A percentile compares a stretch with the other conserved stretches of the same genome.
phyloP scores from a whole-genome alignment of 2,888 invertebrate species.

The Melipona beecheii region DNA sequence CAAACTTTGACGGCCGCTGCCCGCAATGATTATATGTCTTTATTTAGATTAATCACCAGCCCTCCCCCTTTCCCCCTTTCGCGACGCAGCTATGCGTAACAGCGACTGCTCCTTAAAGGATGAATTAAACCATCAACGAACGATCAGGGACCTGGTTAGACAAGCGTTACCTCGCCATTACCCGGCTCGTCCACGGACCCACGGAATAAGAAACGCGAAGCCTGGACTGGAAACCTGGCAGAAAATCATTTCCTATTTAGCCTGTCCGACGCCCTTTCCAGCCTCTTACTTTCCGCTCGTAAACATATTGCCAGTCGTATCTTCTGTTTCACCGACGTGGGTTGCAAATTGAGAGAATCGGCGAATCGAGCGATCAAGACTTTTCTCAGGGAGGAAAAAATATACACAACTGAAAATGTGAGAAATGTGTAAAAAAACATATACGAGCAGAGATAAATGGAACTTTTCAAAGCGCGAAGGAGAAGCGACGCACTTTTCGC shows the following conservation, averaged over 20 bases:
- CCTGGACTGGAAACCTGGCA: constrained; percentile 47
- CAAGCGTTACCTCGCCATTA: constrained; percentile 35
- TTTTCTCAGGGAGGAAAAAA: too few species aligned
- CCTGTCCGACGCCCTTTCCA: neutral
- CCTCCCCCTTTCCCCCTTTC: neutral
- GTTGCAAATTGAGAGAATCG: too few species aligned
- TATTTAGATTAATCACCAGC: constrained; percentile 42
- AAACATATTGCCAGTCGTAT: constrained; percentile 35
- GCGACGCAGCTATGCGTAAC: constrained; percentile 44
- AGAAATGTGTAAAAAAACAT: too few species aligned
- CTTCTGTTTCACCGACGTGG: constrained; percentile 24
- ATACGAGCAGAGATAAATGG: too few species aligned
- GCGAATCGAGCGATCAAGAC: too few species aligned
- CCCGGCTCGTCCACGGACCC: constrained; percentile 6
- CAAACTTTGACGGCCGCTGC: constrained; percentile 28
- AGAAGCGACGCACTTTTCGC: too few species aligned
- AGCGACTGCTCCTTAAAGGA: constrained; percentile 20
- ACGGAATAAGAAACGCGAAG: constrained; percentile 37
- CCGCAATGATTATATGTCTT: constrained; percentile 41
- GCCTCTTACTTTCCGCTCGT: constrained; percentile 13
- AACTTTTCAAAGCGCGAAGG: too few species aligned
- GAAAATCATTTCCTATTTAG: constrained; percentile 64
- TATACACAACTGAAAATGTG: too few species aligned
- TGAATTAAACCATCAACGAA: constrained; percentile 56
- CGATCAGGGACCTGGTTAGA: constrained; percentile 41